phyloP scores from a whole-genome alignment of 2,113 vertebrate genomes.

The Hippolais icterina region DNA sequence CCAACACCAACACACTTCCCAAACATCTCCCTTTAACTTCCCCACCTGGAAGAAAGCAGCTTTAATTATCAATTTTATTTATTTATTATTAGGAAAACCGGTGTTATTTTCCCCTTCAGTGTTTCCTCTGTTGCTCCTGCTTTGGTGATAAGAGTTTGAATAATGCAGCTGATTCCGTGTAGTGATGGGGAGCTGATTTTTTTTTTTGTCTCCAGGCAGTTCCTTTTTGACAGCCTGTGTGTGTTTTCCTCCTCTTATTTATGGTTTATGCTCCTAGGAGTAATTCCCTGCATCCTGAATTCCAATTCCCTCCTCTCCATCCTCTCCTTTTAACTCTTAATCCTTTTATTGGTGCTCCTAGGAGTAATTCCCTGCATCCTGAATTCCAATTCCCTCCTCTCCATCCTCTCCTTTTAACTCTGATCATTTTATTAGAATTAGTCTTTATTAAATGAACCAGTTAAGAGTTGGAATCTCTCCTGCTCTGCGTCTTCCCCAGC shows the following conservation, averaged over 20 bases:
- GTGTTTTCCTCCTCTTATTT: background rate
- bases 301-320: background rate
- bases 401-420: background rate
- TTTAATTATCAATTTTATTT: background rate
- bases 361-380: background rate
- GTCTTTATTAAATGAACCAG: background rate
- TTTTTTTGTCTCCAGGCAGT: slow-evolving; percentile 11
- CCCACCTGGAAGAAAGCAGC: background rate
- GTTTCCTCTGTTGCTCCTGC: background rate
- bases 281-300: background rate
- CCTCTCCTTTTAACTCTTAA: background rate
- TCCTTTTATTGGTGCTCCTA: background rate
- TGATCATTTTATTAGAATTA: background rate
- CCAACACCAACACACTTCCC: background rate
- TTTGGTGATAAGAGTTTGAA: slow-evolving; percentile 16
- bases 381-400: background rate
- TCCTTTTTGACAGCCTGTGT: background rate
- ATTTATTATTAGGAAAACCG: background rate
- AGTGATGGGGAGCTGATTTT: background rate
- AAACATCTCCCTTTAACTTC: background rate
- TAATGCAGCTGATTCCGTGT: background rate
- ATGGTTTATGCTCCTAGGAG: background rate
- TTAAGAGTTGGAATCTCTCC: background rate
- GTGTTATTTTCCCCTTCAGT: background rate
- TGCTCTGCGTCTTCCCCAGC: background rate